Base-by-base conservation (phyloP, 2,888 invertebrate species). In the Harpalus rubripes region DNA sequence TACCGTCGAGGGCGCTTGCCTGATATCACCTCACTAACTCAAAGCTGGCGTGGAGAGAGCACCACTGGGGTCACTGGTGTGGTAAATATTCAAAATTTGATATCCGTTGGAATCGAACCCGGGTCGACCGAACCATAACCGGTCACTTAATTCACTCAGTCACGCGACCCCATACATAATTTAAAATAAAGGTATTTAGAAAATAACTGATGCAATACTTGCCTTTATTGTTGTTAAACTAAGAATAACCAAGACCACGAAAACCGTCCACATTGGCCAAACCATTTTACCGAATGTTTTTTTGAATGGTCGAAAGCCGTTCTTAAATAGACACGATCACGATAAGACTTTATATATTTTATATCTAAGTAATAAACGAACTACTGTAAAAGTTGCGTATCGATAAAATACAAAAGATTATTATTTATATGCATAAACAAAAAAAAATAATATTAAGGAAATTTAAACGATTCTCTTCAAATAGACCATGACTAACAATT, bases 281-380 rank as follows among this genome's bases (percentile, higher is more conserved):
- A 68, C 12, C 63, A 63, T 68, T 32, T 26, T 68, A 68, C 39
- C 15, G 32, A 68, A 63, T 63, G 63, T 63, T 15, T 68, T 68
- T 32, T 52, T 52, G 6, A 12, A 52, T 12, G 10, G 12, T 12
- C 10, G 44, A 52, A 52, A 10, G 68, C 68, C 32, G 68, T 68
- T 68, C 68, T 32, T 68, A 68, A 68, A 68, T 68, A 68, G 68
- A 68, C 68, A 63, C 63, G 32, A 32, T 32, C 32, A 32, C 32
- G 63, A 22, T 63, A 63, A 26, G 63, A 63, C 32, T 39, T 10
- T n/a, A 39, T 32, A 68, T 32, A 68, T 68, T 68, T 68, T 68
- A 68, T 68, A 68, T 68, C 68, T 15, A 68, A 68, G 68, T 68
- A 68, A 68, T 68, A 68, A 68, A 68, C 15, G n/a, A 39, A 39